A percentile compares a stretch with the other conserved stretches of the same genome.
These are phyloP conservation scores for Equus przewalskii DNA, from an alignment of 2,113 vertebrate species.

Conservation along the genomic window DNA sequence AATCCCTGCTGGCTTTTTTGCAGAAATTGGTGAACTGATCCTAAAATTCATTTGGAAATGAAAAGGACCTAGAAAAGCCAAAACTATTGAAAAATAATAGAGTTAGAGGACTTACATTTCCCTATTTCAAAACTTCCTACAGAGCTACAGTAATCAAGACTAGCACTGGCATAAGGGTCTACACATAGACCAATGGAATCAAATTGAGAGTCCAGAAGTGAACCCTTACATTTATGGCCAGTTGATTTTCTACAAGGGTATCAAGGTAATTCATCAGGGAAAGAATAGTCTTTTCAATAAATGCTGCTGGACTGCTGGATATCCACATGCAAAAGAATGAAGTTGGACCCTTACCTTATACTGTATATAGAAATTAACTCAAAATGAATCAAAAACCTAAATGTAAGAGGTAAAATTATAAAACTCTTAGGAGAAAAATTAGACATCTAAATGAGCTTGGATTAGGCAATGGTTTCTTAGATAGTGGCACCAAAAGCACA, in stretches of 20 bases:
- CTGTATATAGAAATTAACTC: background rate
- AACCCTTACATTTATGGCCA: background rate
- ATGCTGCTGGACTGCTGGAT: background rate
- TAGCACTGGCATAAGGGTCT: background rate
- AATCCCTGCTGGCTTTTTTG: background rate
- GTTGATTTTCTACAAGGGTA: background rate
- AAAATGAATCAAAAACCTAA: background rate
- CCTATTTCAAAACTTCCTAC: background rate
- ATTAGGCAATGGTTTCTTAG: background rate
- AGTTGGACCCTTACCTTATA: background rate
- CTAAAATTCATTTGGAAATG: conserved; percentile 12
- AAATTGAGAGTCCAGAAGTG: background rate
- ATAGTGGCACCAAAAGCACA: background rate
- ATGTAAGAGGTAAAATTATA: background rate
- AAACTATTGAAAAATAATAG: conserved; percentile 31
- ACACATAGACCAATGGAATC: background rate
- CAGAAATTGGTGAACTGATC: conserved; percentile 8
- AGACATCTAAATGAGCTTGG: background rate
- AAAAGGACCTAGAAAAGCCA: background rate
- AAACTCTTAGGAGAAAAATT: background rate
- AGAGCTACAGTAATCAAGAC: background rate
- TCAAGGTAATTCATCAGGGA: background rate
- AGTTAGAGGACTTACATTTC: background rate
- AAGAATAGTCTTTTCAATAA: background rate
- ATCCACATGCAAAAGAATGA: conserved; percentile 3